Base-by-base conservation (phyloP, 2,113 vertebrate genomes). In the Calyptommatus sinebrachiatus region DNA sequence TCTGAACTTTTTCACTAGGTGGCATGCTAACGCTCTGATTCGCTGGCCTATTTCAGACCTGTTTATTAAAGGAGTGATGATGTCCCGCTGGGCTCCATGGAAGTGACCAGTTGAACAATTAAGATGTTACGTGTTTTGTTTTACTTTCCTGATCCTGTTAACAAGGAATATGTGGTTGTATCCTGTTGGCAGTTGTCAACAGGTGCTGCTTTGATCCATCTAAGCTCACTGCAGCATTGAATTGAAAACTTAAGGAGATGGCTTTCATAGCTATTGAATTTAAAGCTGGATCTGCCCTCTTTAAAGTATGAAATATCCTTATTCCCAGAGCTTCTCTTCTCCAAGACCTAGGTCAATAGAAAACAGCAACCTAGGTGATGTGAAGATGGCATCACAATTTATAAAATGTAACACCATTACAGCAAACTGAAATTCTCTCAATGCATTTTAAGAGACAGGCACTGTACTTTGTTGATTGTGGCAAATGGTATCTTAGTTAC, bases 11-110 rank as follows among this genome's bases (percentile, higher is more conserved):
- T 83, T 61, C 29, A 29, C n/a, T 77, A 79, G 62, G n/a, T 75
- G 48, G 1, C 76, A 31, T 81, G 2, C 63, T 86, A 57, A 60
- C 82, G 61, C 35, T 81, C n/a, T 71, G n/a, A 4, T 78, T 28
- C 22, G 10, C 28, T 60, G 4, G 48, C n/a, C 21, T 41, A 18
- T 24, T 21, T 85, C 31, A 67, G 76, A 0, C 68, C 29, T 78
- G 5, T 22, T 3, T 57, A 57, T 57, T 73, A 18, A 80, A 8
- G 48, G 1, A 41, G 62, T 35, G 0, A 0, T 73, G 4, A 0
- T 73, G 4, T 48, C 29, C 3, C 18, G 28, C 67, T 66, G 35
- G 68, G 8, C 10, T 41, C 7, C 24, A 28, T 46, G 35, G 68
- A 73, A 48, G 61, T 45, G n/a, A 14, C 20, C 31, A 62, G 29